Evolutionary conservation across 1,140 invertebrate genomes (phyloP).

Genomic region (Drosophila baimaii): DNA sequence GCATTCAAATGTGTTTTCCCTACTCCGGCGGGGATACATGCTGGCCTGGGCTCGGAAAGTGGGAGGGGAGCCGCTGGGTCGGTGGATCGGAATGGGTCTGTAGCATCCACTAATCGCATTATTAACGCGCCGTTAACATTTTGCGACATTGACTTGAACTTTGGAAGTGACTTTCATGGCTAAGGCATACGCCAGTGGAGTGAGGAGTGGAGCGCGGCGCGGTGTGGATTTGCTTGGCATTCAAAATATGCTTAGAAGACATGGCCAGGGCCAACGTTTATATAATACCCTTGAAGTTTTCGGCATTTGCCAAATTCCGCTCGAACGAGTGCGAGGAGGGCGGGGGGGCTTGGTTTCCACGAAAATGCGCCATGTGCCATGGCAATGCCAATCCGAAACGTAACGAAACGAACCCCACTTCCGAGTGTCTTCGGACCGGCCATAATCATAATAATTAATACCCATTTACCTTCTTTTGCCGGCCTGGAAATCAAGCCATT

Average conservation of each 20-base stretch:
- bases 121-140: conserved; percentile 79
- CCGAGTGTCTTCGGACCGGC: conserved; percentile 32
- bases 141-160: conserved; percentile 77
- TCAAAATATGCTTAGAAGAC: conserved; percentile 65
- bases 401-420: conserved; percentile 17
- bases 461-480: conserved; percentile 54
- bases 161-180: conserved; percentile 63
- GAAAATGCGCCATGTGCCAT: conserved; percentile 35
- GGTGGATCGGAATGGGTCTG: conserved; percentile 37
- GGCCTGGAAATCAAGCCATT: conserved; percentile 66
- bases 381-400: conserved; percentile 24
- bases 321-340: conserved; percentile 21
- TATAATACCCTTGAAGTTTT: conserved; percentile 71
- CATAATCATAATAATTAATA: conserved; percentile 74
- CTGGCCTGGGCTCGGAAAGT: background rate
- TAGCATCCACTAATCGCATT: conserved; percentile 74
- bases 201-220: background rate
- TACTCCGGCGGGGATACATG: conserved; percentile 37
- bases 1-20: conserved; percentile 55
- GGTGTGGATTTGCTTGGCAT: conserved; percentile 45
- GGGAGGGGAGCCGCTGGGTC: conserved; percentile 8
- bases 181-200: background rate
- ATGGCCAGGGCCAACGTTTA: conserved; percentile 67
- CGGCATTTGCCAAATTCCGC: conserved; percentile 70
- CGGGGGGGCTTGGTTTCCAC: conserved; percentile 3